Percentiles rank a stretch among this genome's conserved stretches.
Conservation (phyloP, 1,140 invertebrate genomes). For the Elymnias hypermnestra region DNA sequence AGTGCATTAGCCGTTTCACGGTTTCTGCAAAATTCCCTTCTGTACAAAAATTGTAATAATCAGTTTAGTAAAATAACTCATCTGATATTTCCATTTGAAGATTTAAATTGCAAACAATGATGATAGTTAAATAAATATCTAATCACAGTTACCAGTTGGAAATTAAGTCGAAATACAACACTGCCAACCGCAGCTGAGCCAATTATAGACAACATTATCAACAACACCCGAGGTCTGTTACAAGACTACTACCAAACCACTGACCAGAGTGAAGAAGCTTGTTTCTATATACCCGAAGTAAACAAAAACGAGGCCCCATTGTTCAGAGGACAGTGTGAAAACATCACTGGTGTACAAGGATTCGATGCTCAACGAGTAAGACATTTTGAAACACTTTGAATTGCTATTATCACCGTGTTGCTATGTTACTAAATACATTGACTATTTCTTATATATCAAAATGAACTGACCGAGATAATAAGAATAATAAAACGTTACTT, state of each 20-base stretch:
- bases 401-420: too few species aligned
- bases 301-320: constrained; percentile 26
- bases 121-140: too few species aligned
- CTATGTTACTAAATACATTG: too few species aligned
- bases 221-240: constrained; percentile 42
- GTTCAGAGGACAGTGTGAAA: constrained; percentile 50
- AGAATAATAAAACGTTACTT: too few species aligned
- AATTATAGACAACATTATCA: constrained; percentile 34
- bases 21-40: too few species aligned
- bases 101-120: too few species aligned
- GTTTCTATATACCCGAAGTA: constrained; percentile 52
- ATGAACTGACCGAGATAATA: too few species aligned
- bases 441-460: too few species aligned
- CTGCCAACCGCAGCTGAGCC: constrained; percentile 25
- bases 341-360: constrained; percentile 33
- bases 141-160: constrained; percentile 54
- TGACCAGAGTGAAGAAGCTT: constrained; percentile 43
- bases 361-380: constrained; percentile 47
- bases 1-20: too few species aligned
- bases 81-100: neutral
- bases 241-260: constrained; percentile 40
- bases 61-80: too few species aligned
- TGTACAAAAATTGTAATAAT: too few species aligned
- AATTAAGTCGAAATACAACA: constrained; percentile 38
- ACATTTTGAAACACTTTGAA: too few species aligned